Evolutionary conservation across 2,888 invertebrate genomes (phyloP).

Genomic region (Copidosoma aretas): DNA sequence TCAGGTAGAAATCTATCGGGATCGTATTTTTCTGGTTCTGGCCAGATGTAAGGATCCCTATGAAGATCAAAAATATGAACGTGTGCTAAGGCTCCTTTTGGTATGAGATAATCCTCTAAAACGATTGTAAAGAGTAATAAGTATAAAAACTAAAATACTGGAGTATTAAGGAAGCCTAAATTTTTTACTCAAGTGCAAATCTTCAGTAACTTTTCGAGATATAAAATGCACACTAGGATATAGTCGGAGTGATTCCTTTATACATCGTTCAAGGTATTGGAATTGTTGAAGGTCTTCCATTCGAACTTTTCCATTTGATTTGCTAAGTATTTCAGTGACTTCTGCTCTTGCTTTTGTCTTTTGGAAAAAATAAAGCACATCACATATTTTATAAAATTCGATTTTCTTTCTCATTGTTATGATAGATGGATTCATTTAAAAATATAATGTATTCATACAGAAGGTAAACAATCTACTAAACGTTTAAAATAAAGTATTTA

Average conservation of each 20-base stretch:
- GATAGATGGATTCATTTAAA: too few relatives aligned
- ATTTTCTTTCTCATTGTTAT: too few relatives aligned
- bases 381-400: background rate
- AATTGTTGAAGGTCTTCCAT: conserved; percentile 69
- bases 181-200: conserved; percentile 57
- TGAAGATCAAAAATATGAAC: conserved; percentile 70
- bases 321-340: conserved; percentile 61
- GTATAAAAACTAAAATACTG: background rate
- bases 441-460: too few relatives aligned
- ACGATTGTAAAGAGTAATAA: background rate
- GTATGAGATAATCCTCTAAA: conserved; percentile 65
- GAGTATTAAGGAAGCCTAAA: background rate
- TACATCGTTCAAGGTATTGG: conserved; percentile 73
- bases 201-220: conserved; percentile 67
- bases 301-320: conserved; percentile 63
- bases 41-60: conserved; percentile 70
- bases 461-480: too few relatives aligned
- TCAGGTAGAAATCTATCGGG: conserved; percentile 75
- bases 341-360: conserved; percentile 33
- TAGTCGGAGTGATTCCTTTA: conserved; percentile 72
- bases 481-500: too few relatives aligned
- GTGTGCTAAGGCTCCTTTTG: conserved; percentile 64
- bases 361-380: background rate
- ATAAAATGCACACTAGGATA: conserved; percentile 74
- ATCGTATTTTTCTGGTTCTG: conserved; percentile 70